Evolutionary conservation across 2,113 vertebrate species (phyloP).

Genomic region (Menidia beryllina): DNA sequence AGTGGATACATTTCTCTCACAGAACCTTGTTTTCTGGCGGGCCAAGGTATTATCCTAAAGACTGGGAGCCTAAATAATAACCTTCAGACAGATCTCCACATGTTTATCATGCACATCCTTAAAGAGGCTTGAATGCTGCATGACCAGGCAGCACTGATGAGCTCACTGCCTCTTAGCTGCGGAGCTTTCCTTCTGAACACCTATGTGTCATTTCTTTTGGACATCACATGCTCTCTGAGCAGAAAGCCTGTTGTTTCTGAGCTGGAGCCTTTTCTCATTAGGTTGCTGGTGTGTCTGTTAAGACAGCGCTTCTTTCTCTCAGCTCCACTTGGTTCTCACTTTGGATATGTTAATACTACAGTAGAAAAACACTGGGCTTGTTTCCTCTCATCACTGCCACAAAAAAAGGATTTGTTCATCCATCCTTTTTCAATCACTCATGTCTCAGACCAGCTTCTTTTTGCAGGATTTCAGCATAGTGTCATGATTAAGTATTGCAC

Average conservation of each 20-base stretch:
- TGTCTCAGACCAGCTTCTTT: background rate
- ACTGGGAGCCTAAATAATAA: too few species aligned
- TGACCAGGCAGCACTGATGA: background rate
- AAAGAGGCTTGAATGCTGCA: background rate
- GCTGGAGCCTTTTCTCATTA: conserved; percentile 46
- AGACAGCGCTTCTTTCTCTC: conserved; percentile 6
- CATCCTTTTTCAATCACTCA: background rate
- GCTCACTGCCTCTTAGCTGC: background rate
- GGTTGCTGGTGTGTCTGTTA: conserved; percentile 22
- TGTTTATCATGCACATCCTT: background rate
- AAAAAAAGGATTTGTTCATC: conserved; percentile 16
- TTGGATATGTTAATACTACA: conserved; percentile 46
- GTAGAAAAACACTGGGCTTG: conserved; percentile 31
- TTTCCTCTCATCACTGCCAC: conserved; percentile 3
- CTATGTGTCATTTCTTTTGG: conserved; percentile 8
- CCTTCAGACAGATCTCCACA: background rate
- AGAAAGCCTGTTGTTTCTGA: conserved; percentile 13
- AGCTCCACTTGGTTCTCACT: conserved; percentile 16
- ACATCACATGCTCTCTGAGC: background rate
- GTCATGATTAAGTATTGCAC: conserved; percentile 30
- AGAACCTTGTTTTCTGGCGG: background rate
- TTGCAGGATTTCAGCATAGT: background rate
- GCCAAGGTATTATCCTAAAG: background rate
- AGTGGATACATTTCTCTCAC: background rate
- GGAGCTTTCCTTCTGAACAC: background rate